Percentiles rank a stretch among this genome's conserved stretches.
Evolutionary conservation across 2,888 invertebrate species (phyloP).

Genomic region (Drosophila gaucha): DNA sequence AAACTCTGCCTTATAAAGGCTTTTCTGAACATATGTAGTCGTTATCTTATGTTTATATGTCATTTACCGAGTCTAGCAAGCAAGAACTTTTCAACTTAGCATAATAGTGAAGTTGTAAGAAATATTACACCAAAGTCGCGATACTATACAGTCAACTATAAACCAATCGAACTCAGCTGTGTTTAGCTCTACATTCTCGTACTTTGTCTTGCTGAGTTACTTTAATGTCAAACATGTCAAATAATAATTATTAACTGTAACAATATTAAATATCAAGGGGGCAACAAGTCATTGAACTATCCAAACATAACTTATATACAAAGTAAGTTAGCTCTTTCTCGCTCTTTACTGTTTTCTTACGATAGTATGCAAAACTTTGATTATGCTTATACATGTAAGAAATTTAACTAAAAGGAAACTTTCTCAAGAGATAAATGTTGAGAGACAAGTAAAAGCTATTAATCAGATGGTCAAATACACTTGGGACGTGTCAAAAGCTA

Average conservation of each 20-base stretch:
- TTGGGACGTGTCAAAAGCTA: constrained; percentile 16
- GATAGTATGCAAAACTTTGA: constrained; percentile 14
- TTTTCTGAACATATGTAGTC: too few species aligned
- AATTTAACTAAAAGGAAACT: not conserved
- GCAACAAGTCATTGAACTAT: not conserved
- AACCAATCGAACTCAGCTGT: too few species aligned
- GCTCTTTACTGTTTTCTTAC: not conserved
- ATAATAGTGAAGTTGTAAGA: too few species aligned
- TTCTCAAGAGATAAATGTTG: not conserved
- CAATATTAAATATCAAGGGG: not conserved
- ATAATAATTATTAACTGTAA: too few species aligned
- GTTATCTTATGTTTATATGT: too few species aligned
- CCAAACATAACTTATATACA: not conserved
- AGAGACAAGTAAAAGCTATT: constrained; percentile 10
- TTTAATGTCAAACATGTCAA: too few species aligned
- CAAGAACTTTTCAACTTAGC: too few species aligned
- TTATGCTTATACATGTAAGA: not conserved
- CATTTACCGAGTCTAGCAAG: too few species aligned
- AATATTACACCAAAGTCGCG: too few species aligned
- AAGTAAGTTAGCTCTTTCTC: constrained; percentile 1
- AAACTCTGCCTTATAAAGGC: too few species aligned
- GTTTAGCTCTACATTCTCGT: too few species aligned
- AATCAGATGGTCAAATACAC: constrained; percentile 35
- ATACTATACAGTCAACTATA: too few species aligned
- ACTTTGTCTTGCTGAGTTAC: not conserved